A percentile compares a stretch with the other conserved stretches of the same genome.
phyloP scores from a whole-genome alignment of 2,888 invertebrate species.

The Dermolepida albohirtum region DNA sequence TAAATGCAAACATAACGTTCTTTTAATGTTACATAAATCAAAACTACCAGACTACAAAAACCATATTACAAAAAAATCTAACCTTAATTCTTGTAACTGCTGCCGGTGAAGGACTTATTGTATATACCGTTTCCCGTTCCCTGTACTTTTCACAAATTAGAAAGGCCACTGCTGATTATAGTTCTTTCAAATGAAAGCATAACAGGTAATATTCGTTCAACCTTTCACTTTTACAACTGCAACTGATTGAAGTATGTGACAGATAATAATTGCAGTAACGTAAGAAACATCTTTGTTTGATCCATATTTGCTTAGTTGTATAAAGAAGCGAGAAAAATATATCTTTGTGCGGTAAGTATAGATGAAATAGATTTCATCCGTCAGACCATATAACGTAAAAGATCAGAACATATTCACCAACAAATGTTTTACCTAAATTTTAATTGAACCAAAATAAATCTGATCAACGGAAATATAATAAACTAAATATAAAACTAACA shows the following conservation, averaged over 20 bases:
- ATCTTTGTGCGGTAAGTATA: slow-evolving; percentile 8
- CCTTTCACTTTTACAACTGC: slow-evolving; percentile 44
- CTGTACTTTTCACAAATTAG: slow-evolving; percentile 6
- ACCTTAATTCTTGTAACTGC: slow-evolving; percentile 20
- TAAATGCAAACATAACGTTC: not conserved
- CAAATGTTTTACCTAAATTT: not conserved
- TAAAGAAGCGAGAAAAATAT: slow-evolving; percentile 14
- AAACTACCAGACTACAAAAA: slow-evolving; percentile 3
- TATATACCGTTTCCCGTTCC: slow-evolving; percentile 7
- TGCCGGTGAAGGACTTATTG: slow-evolving; percentile 4
- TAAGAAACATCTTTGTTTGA: slow-evolving; percentile 2
- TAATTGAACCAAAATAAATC: not conserved
- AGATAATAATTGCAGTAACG: slow-evolving; percentile 14
- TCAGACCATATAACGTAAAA: not conserved
- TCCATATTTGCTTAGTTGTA: not conserved
- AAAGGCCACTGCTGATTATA: slow-evolving; percentile 32
- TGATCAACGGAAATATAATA: too few species aligned
- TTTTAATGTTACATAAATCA: slow-evolving; percentile 25
- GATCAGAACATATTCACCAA: not conserved
- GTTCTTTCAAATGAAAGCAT: slow-evolving; percentile 43
- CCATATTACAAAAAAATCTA: slow-evolving; percentile 24
- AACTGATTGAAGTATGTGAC: slow-evolving; percentile 1
- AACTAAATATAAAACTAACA: too few species aligned
- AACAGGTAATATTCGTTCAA: slow-evolving; percentile 36
- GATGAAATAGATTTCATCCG: not conserved